These are phyloP conservation scores for Thunnus thynnus DNA, from an alignment of 2,113 vertebrate genomes.

Conservation along the genomic window DNA sequence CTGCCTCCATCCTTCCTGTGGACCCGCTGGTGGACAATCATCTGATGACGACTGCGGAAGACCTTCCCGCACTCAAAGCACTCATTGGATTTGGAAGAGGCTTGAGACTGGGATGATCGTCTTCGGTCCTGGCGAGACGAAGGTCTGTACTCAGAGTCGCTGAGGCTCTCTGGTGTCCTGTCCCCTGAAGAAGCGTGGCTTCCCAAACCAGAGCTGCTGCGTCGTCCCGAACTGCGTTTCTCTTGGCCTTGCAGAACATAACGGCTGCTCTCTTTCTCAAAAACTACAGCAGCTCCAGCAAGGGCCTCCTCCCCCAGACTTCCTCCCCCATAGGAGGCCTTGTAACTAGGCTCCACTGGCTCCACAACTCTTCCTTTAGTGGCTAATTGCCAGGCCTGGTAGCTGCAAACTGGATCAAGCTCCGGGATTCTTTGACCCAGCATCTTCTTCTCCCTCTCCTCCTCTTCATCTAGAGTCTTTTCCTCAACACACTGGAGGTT, in stretches of 20 bases:
- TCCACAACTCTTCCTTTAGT: conserved; percentile 93
- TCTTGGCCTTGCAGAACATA: conserved; percentile 89
- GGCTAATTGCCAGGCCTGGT: conserved; percentile 96
- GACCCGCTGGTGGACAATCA: conserved; percentile 93
- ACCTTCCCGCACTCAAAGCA: conserved; percentile 97
- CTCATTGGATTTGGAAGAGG: conserved; percentile 87
- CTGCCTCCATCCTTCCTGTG: conserved; percentile 89
- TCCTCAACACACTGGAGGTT: conserved; percentile 83
- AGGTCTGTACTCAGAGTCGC: conserved; percentile 88
- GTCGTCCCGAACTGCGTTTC: conserved; percentile 87
- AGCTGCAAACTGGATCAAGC: conserved; percentile 94
- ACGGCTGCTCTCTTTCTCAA: conserved; percentile 90
- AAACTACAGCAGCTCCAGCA: conserved; percentile 87
- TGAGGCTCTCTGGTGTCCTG: conserved; percentile 77
- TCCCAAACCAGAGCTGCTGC: conserved; percentile 73
- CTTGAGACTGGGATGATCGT: conserved; percentile 80
- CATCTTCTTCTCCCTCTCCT: conserved; percentile 58
- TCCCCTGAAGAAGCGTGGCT: conserved; percentile 74
- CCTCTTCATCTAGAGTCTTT: conserved; percentile 48
- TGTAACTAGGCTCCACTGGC: conserved; percentile 86
- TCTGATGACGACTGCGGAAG: conserved; percentile 96
- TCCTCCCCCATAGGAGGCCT: conserved; percentile 80
- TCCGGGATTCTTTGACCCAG: conserved; percentile 90
- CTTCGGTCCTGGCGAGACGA: conserved; percentile 87
- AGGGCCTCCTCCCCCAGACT: conserved; percentile 83